Conservation (phyloP, 2,113 vertebrate genomes). For the Crypturellus undulatus region DNA sequence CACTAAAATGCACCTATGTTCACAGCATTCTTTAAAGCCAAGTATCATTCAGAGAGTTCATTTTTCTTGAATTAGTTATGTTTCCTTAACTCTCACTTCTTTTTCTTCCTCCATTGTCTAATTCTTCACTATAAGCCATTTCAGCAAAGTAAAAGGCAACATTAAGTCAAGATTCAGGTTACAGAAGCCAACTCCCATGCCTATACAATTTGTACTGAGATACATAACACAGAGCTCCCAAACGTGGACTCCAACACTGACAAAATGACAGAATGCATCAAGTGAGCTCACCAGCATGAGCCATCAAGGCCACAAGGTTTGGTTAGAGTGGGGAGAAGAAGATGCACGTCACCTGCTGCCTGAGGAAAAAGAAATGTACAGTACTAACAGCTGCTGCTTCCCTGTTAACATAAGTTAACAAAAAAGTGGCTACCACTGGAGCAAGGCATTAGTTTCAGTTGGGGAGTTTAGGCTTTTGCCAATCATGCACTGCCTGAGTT, state of each 20-base stretch:
- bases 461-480: neutral
- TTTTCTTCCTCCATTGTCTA: neutral
- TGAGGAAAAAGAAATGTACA: neutral
- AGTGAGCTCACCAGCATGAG: neutral
- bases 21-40: neutral
- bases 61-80: neutral
- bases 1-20: neutral
- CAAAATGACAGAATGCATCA: neutral
- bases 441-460: neutral
- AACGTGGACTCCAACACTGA: neutral
- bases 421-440: neutral
- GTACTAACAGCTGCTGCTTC: neutral
- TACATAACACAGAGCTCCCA: neutral
- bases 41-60: neutral
- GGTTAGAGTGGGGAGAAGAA: fast-evolving
- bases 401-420: neutral
- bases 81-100: neutral
- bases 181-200: neutral
- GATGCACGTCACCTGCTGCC: neutral
- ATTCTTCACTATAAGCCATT: neutral
- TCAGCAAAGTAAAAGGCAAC: neutral
- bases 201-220: neutral
- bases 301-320: neutral
- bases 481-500: neutral
- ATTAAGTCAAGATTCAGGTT: neutral